Conservation (phyloP, 1,140 invertebrate species). For the Nylanderia fulva region DNA sequence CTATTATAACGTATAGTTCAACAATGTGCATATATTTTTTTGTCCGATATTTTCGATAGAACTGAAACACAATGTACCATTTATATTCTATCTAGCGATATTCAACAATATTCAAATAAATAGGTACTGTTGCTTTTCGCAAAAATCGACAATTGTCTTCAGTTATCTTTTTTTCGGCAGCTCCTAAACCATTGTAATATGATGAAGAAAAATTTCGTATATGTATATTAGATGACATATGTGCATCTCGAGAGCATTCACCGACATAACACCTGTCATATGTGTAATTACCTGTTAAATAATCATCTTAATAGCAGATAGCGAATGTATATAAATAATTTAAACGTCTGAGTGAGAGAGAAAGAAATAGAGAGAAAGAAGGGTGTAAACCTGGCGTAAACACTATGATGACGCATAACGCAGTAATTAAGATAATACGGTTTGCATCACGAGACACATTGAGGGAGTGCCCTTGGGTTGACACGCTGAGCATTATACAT, state of each 20-base stretch:
- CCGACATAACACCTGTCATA: conserved; percentile 24
- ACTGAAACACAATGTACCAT: background rate
- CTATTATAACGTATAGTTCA: background rate
- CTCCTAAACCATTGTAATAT: conserved; percentile 48
- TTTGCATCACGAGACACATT: conserved; percentile 39
- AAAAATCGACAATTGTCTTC: background rate
- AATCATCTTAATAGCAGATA: background rate
- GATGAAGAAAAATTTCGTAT: background rate
- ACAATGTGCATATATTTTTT: background rate
- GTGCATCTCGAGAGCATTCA: conserved; percentile 19
- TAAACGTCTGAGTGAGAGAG: background rate
- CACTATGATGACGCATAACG: conserved; percentile 32
- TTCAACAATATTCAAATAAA: background rate
- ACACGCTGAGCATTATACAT: conserved; percentile 35
- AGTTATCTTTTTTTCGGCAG: conserved; percentile 45
- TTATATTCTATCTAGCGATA: background rate
- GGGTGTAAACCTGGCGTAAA: background rate
- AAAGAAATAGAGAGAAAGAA: background rate
- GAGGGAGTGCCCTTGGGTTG: conserved; percentile 40
- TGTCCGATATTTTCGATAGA: background rate
- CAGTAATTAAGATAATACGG: conserved; percentile 69
- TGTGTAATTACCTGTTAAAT: conserved; percentile 56
- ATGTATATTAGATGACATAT: background rate
- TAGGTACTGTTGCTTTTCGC: background rate
- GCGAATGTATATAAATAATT: conserved; percentile 66